A percentile compares a stretch with the other conserved stretches of the same genome.
phyloP scores from a whole-genome alignment of 2,113 vertebrate species.

The Platysteira castanea region DNA sequence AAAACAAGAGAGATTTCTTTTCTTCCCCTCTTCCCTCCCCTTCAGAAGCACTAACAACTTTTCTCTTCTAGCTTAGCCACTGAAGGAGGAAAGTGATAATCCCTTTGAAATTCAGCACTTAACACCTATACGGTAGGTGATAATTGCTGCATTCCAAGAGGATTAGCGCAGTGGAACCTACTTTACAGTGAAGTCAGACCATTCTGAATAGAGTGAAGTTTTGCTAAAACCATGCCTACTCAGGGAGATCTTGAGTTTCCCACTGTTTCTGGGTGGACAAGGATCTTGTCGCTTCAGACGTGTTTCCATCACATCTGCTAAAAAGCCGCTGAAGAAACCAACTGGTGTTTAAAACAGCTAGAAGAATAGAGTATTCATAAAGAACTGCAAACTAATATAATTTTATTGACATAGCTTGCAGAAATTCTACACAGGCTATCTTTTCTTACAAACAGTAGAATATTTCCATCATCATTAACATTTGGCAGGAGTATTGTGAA shows the following conservation, averaged over 20 bases:
- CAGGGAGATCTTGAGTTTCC: constrained; percentile 14
- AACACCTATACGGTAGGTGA: constrained; percentile 68
- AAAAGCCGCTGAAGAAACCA: background rate
- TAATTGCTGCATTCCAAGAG: constrained; percentile 70
- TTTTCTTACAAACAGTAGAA: background rate
- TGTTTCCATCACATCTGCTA: background rate
- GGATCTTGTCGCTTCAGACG: background rate
- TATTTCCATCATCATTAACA: background rate
- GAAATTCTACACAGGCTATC: background rate
- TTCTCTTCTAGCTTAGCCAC: constrained; percentile 50
- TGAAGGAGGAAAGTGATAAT: constrained; percentile 63
- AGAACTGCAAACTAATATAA: background rate
- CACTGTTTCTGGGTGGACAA: background rate
- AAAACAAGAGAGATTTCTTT: background rate
- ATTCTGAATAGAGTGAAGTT: constrained; percentile 38
- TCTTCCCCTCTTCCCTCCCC: background rate
- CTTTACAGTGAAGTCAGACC: constrained; percentile 44
- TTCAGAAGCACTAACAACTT: constrained; percentile 50
- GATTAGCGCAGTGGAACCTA: constrained; percentile 62
- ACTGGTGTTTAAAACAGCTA: background rate
- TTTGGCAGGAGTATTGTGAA: background rate
- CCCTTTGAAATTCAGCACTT: constrained; percentile 71
- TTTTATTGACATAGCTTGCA: background rate
- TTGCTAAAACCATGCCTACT: constrained; percentile 25
- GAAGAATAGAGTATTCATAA: background rate